Percentiles rank a stretch among this genome's conserved stretches.
phyloP scores from a whole-genome alignment of 2,888 invertebrate genomes.

The Oasisia sp. region DNA sequence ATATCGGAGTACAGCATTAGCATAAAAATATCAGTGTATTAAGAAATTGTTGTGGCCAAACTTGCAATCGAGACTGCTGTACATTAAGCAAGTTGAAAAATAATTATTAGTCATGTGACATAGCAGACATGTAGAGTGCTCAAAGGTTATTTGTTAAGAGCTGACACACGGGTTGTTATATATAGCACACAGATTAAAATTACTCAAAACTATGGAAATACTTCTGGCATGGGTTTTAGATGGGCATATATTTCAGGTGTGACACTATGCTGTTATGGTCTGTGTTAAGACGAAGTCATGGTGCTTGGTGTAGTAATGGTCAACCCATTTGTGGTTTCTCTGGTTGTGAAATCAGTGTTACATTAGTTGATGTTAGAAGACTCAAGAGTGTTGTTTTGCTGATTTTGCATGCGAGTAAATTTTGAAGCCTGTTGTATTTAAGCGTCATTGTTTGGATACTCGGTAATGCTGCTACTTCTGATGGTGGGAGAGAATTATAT shows the following conservation, averaged over 20 bases:
- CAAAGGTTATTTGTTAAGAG: neutral
- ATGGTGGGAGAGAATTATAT: neutral
- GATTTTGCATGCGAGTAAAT: neutral
- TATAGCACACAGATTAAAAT: neutral
- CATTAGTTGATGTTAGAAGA: neutral
- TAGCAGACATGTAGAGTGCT: neutral
- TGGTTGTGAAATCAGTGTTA: neutral
- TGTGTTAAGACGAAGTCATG: neutral
- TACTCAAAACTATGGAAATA: neutral
- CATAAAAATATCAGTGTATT: too few species aligned
- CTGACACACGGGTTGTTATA: neutral
- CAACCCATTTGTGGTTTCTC: neutral
- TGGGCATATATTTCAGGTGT: neutral
- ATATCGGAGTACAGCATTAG: too few species aligned
- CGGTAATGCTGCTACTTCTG: neutral
- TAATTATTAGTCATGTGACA: neutral
- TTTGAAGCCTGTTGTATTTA: slow-evolving; percentile 1
- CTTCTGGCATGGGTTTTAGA: neutral
- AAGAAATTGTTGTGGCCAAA: too few species aligned
- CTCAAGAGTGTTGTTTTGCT: neutral
- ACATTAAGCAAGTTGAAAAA: neutral
- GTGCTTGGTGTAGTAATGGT: neutral
- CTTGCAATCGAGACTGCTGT: neutral
- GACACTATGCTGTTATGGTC: neutral
- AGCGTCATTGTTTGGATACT: neutral